A percentile compares a stretch with the other conserved stretches of the same genome.
Conservation (phyloP, 2,113 vertebrate species). For the Oceanodroma tethys region DNA sequence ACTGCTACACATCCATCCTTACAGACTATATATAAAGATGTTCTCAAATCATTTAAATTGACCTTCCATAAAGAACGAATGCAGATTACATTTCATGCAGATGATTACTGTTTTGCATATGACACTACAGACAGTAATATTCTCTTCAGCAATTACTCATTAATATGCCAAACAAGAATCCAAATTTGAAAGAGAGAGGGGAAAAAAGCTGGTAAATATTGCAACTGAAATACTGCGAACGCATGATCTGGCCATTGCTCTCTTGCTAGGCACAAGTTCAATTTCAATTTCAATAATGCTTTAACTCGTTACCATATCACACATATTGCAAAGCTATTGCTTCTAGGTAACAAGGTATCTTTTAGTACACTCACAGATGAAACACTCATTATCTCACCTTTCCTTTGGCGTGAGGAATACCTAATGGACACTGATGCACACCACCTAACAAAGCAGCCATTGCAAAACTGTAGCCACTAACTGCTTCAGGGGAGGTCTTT, state of each 20-base stretch:
- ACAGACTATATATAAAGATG: background rate
- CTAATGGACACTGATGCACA: constrained; percentile 94
- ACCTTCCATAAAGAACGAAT: background rate
- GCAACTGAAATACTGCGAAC: background rate
- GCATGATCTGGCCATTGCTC: background rate
- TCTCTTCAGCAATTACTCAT: background rate
- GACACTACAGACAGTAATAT: background rate
- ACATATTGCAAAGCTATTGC: background rate
- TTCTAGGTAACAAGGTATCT: background rate
- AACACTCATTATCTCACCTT: constrained; percentile 79
- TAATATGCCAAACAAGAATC: background rate
- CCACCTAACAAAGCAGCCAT: constrained; percentile 96
- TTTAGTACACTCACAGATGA: background rate
- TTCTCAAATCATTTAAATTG: background rate
- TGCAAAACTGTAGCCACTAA: constrained; percentile 98
- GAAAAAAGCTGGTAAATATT: background rate
- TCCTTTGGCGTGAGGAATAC: constrained; percentile 96
- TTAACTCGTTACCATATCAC: background rate
- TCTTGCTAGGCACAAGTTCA: background rate
- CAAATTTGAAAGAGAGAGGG: background rate
- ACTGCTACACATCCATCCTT: background rate
- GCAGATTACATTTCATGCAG: background rate
- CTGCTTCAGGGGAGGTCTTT: constrained; percentile 96
- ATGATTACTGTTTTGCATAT: background rate
- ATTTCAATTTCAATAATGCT: background rate